A percentile compares a stretch with the other conserved stretches of the same genome.
These are phyloP conservation scores for Heliconius charithonia DNA, from an alignment of 2,888 invertebrate genomes.

Conservation along the genomic window DNA sequence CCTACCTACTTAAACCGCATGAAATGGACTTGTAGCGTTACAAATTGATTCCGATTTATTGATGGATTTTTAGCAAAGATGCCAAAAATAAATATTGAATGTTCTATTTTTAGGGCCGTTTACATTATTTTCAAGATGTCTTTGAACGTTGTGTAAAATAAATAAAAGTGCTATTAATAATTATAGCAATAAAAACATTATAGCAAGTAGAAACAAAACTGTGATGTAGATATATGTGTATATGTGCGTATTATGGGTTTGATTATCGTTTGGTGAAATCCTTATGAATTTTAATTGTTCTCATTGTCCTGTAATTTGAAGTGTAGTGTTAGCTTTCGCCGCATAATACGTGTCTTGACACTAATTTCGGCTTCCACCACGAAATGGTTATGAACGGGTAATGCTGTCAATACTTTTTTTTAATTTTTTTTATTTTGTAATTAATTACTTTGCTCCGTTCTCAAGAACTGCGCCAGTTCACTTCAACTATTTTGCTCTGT, in stretches of 20 bases:
- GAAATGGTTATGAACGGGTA: too few relatives aligned
- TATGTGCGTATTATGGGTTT: background rate
- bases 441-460: too few relatives aligned
- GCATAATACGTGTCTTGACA: too few relatives aligned
- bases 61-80: conserved; percentile 17
- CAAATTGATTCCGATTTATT: conserved; percentile 23
- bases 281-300: too few relatives aligned
- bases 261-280: background rate
- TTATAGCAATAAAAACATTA: background rate
- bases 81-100: background rate
- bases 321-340: too few relatives aligned
- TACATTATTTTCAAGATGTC: background rate
- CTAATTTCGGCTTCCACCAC: too few relatives aligned
- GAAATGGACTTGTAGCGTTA: conserved; percentile 16
- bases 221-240: background rate
- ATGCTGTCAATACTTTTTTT: too few relatives aligned
- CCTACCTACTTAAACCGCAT: conserved; percentile 15
- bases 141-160: background rate
- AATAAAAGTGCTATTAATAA: background rate
- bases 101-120: conserved; percentile 8
- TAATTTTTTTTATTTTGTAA: too few relatives aligned
- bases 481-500: too few relatives aligned
- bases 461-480: too few relatives aligned
- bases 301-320: too few relatives aligned
- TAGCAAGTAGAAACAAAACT: background rate